Evolutionary conservation across 1,140 invertebrate species (phyloP), one percentile per base, ranked within the genome.

Genomic region (Caenorhabditis tropicalis): DNA sequence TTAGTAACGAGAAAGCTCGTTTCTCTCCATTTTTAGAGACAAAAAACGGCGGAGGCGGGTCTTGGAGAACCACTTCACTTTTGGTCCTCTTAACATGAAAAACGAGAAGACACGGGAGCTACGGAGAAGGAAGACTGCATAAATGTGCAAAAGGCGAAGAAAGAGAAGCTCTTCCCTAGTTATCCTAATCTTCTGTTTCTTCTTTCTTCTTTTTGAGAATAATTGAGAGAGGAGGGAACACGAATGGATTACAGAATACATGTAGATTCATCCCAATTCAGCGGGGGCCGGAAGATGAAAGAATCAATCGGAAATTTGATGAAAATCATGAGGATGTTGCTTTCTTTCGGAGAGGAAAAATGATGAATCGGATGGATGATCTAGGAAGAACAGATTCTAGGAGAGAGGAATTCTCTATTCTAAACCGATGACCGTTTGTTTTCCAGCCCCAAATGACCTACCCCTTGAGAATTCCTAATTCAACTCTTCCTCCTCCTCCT

Each of bases 401-500:
- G n/a, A n/a, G n/a, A n/a, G n/a, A n/a, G n/a, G n/a, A n/a, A n/a
- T n/a, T n/a, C n/a, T n/a, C n/a, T n/a, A n/a, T n/a, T n/a, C n/a
- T n/a, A n/a, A n/a, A n/a, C n/a, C n/a, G 5, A 43, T 43, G 5
- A 6, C 39, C 10, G 27, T 56, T 27, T 56, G 53, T 56, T 56
- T 56, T 56, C 21, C 53, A 56, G 53, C 53, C 24, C 49, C 15
- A 51, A 56, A 21, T 56, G 53, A 29, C 53, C 53, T 56, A 27
- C 53, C 53, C 53, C 53, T 56, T 5, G 53, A 56, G 53, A 56
- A 56, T 56, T 56, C 24, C 53, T 56, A 56, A 56, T 56, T 56
- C 9, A 56, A 27, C 3, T 56, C 24, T 56, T 27, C 24, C 24
- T 74, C 36, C 9, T 7, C 16, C 36, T n/a, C 24, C n/a, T 58